These are phyloP conservation scores for Petrocephalus zakoni DNA, from an alignment of 2,113 vertebrate genomes.

Conservation along the genomic window DNA sequence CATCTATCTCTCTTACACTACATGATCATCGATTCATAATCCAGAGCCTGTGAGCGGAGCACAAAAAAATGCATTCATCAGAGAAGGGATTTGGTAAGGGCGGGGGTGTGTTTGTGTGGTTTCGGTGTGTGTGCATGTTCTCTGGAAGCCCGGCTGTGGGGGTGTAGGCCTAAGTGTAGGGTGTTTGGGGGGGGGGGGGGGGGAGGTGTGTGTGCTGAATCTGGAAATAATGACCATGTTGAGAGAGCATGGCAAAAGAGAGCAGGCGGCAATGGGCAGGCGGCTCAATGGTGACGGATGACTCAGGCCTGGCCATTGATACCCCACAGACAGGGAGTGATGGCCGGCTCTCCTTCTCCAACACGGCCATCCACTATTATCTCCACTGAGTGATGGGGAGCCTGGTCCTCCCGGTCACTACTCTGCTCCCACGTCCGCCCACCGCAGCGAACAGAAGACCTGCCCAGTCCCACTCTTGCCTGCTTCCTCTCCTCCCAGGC, in stretches of 20 bases:
- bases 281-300: constrained; percentile 88
- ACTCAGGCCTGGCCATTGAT: constrained; percentile 78
- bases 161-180: background rate
- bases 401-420: constrained; percentile 21
- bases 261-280: constrained; percentile 56
- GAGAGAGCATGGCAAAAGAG: constrained; percentile 77
- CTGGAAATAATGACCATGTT: constrained; percentile 87
- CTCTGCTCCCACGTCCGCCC: constrained; percentile 54
- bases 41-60: constrained; percentile 59
- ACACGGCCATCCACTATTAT: constrained; percentile 83
- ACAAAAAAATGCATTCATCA: constrained; percentile 45
- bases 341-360: constrained; percentile 73
- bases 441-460: constrained; percentile 18
- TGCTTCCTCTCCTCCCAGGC: constrained; percentile 28
- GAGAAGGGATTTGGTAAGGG: constrained; percentile 33
- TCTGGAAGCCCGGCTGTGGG: background rate
- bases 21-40: constrained; percentile 99
- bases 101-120: background rate
- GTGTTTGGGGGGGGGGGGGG: constrained; percentile 25
- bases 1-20: constrained; percentile 99
- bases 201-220: constrained; percentile 31
- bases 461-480: constrained; percentile 58
- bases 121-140: constrained; percentile 42
- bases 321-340: constrained; percentile 87
- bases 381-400: constrained; percentile 66